These are phyloP conservation scores for Alca torda DNA, from an alignment of 2,797 vertebrate species.

Conservation along the genomic window DNA sequence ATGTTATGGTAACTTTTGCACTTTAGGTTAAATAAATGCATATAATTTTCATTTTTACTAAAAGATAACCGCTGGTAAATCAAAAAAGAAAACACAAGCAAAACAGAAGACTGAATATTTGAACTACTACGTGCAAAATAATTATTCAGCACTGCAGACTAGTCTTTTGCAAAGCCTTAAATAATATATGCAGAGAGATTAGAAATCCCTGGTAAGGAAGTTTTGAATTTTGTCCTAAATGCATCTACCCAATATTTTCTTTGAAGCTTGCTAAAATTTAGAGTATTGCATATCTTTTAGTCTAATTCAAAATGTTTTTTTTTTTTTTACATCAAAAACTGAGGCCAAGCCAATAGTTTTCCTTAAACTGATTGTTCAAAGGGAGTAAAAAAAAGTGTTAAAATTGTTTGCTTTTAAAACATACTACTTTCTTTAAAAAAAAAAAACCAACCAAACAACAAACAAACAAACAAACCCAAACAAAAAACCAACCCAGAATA, in stretches of 20 bases:
- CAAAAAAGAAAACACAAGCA: neutral
- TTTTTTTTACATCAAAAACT: constrained; percentile 9
- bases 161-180: constrained; percentile 35
- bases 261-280: neutral
- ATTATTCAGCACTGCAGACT: neutral
- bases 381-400: neutral
- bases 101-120: constrained; percentile 7
- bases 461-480: neutral
- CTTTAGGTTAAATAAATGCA: neutral
- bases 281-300: neutral
- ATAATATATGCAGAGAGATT: constrained; percentile 37
- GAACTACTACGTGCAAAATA: constrained; percentile 32
- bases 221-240: constrained; percentile 16
- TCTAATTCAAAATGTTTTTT: constrained; percentile 7
- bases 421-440: neutral
- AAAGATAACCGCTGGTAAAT: neutral
- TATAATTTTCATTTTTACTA: neutral
- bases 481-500: neutral
- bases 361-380: neutral
- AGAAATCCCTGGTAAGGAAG: constrained; percentile 29
- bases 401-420: neutral
- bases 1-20: neutral
- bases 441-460: no score
- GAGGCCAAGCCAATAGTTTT: neutral
- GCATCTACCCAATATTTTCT: neutral